Conservation (phyloP, 2,888 invertebrate genomes). For the Eupithecia inturbata region DNA sequence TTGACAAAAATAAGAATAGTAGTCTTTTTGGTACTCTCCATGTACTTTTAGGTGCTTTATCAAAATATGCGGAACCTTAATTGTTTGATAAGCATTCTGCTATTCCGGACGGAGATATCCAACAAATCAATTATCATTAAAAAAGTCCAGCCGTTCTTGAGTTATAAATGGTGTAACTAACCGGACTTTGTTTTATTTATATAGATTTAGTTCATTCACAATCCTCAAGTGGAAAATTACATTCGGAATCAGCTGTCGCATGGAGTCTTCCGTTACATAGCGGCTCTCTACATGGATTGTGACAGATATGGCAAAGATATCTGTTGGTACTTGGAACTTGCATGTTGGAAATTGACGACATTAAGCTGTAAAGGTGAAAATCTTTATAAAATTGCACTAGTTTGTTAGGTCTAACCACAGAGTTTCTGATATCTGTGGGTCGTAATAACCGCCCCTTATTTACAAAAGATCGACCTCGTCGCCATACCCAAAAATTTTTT, state of each 20-base stretch:
- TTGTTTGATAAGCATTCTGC: no score
- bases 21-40: slow-evolving; percentile 27
- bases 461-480: not conserved
- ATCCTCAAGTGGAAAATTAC: not conserved
- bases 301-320: slow-evolving; percentile 49
- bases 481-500: no score
- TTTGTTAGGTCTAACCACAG: not conserved
- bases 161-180: no score
- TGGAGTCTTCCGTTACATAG: slow-evolving; percentile 53
- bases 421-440: no score
- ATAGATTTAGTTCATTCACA: not conserved
- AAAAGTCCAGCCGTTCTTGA: no score
- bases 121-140: no score
- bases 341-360: slow-evolving; percentile 12
- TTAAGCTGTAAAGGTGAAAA: not conserved
- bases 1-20: slow-evolving; percentile 28
- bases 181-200: no score
- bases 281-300: slow-evolving; percentile 47
- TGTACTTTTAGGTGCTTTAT: slow-evolving; percentile 6
- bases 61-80: no score
- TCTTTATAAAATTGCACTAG: not conserved
- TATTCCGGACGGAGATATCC: no score
- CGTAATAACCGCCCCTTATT: not conserved
- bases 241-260: not conserved
- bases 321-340: slow-evolving; percentile 16